A percentile compares a stretch with the other conserved stretches of the same genome.
phyloP scores from a whole-genome alignment of 2,888 invertebrate species.

The Tipula vernalis region DNA sequence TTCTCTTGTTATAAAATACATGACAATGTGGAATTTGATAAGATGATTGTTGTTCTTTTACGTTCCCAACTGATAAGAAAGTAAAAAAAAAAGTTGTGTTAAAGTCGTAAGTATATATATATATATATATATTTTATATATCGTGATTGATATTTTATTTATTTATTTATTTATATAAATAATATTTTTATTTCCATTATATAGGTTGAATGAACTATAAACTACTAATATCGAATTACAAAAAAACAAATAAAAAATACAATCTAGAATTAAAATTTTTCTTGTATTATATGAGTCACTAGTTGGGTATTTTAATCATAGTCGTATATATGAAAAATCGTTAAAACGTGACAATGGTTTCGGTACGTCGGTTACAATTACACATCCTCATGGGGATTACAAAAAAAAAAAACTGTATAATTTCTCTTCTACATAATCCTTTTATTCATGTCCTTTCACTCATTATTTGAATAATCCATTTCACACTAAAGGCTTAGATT shows the following conservation, averaged over 20 bases:
- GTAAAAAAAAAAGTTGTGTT: background rate
- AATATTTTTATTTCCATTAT: background rate
- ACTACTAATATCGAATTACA: conserved; percentile 4
- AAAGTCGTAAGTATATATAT: background rate
- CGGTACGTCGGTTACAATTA: background rate
- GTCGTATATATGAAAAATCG: background rate
- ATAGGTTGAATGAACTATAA: conserved; percentile 4
- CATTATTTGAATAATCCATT: background rate
- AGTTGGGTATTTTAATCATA: background rate
- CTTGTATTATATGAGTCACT: background rate
- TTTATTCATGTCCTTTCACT: background rate
- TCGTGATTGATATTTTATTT: conserved; percentile 4
- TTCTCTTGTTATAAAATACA: background rate
- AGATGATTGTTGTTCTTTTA: background rate
- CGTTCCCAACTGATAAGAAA: background rate
- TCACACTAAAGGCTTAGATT: background rate
- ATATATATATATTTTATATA: background rate
- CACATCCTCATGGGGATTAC: background rate
- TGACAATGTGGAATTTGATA: background rate
- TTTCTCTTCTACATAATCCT: background rate
- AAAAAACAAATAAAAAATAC: background rate
- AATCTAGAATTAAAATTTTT: background rate
- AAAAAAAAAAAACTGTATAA: background rate
- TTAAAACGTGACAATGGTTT: conserved; percentile 4
- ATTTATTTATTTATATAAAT: background rate